Conservation (phyloP, 2,888 invertebrate species). For the Plusia festucae region DNA sequence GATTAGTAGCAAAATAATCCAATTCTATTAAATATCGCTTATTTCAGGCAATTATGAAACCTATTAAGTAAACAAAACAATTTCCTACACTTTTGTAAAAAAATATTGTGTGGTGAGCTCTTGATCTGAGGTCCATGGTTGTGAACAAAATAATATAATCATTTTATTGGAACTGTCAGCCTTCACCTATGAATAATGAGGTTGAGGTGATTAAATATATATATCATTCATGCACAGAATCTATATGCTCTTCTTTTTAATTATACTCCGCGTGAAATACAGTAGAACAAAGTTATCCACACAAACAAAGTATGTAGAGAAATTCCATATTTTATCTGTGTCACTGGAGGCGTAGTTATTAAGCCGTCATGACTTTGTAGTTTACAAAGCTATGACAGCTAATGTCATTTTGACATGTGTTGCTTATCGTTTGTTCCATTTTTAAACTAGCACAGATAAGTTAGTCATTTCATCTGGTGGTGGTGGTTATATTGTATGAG, state of each 20-base stretch:
- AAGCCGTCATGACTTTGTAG: neutral
- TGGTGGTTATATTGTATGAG: neutral
- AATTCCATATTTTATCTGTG: constrained; percentile 5
- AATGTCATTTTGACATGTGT: constrained; percentile 1
- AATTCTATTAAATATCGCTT: too few relatives aligned
- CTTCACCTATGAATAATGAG: neutral
- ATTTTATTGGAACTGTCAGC: too few relatives aligned
- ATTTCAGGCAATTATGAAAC: too few relatives aligned
- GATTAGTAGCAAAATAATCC: too few relatives aligned
- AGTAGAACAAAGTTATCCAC: neutral
- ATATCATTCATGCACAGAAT: neutral
- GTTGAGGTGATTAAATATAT: neutral
- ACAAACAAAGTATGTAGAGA: neutral
- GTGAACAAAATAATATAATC: too few relatives aligned
- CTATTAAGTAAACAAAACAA: too few relatives aligned
- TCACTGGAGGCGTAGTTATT: neutral
- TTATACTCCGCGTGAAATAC: neutral
- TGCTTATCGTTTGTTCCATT: neutral
- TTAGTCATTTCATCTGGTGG: neutral
- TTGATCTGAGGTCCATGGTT: too few relatives aligned
- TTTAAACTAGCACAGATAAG: constrained; percentile 3
- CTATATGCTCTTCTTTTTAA: neutral
- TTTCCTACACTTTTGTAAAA: too few relatives aligned
- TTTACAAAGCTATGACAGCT: neutral
- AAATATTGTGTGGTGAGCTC: too few relatives aligned